Percentiles rank a stretch among this genome's conserved stretches.
Evolutionary conservation across 1,140 invertebrate genomes (phyloP).

Genomic region (Plectus sambesii): DNA sequence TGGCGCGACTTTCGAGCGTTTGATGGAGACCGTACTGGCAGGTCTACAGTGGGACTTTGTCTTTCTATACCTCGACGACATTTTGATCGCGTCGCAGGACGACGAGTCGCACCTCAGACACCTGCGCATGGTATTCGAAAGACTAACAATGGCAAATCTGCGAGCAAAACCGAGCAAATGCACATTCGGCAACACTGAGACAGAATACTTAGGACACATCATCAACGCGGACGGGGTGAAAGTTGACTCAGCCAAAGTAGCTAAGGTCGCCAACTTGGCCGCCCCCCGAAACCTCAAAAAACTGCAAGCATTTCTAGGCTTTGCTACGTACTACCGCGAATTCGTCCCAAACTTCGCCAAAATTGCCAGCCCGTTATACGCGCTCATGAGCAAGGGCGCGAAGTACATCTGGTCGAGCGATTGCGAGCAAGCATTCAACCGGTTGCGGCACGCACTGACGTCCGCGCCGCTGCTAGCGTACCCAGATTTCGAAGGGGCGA

Average conservation of each 20-base stretch:
- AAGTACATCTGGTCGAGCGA: conserved; percentile 14
- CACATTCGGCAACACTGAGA: conserved; percentile 22
- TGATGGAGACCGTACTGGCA: conserved; percentile 48
- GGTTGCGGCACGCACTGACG: conserved; percentile 18
- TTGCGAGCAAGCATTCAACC: conserved; percentile 18
- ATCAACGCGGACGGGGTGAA: conserved; percentile 16
- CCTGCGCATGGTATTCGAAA: conserved; percentile 29
- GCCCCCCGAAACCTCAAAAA: conserved; percentile 1
- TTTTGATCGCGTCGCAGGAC: too few species aligned
- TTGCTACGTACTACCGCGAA: conserved; percentile 14
- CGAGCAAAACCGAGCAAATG: conserved; percentile 39
- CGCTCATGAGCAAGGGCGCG: conserved; percentile 8
- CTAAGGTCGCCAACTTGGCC: conserved; percentile 10
- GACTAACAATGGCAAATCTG: conserved; percentile 25
- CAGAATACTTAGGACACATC: conserved; percentile 24
- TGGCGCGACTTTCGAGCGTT: conserved; percentile 49
- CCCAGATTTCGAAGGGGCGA: conserved; percentile 16
- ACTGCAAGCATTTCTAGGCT: conserved; percentile 14
- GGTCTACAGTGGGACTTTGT: conserved; percentile 22
- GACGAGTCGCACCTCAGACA: too few species aligned
- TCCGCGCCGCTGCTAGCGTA: conserved; percentile 15
- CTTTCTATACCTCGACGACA: conserved; percentile 49
- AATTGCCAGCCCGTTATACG: conserved; percentile 15
- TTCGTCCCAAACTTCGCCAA: conserved; percentile 14
- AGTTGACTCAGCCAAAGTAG: conserved; percentile 20